Evolutionary conservation across 2,797 vertebrate species (phyloP), one percentile per base, ranked within the genome.

Genomic region (Paramormyrops hopkinsi): DNA sequence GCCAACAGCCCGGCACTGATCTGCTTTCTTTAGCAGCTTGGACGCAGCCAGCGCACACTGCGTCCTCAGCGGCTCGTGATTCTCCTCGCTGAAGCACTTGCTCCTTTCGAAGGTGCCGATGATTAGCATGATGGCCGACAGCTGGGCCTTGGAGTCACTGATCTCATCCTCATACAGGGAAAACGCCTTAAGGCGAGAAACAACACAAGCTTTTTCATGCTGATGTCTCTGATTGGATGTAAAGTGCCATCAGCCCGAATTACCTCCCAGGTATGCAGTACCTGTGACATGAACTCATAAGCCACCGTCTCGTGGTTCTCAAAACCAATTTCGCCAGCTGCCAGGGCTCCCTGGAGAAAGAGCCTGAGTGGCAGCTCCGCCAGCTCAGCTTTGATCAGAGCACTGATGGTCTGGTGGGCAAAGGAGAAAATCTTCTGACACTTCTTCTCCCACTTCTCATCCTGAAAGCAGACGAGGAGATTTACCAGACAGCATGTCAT

Each of bases 391-490:
- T 99, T 99, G 92, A 99, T 99, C 90, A 99, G 96, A 48, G 98
- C 98, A 85, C 97, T 98, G 94, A 99, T 98, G 90, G 98, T 99
- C 95, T 99, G 98, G 93, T 99, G 98, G 90, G 97, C 98, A 88
- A 99, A 99, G 0, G 98, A 99, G 91, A 99, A 99, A 91, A 99
- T 99, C 96, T 99, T 99, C 96, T 99, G 98, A 93, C 98, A 99
- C 91, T 99, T 99, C 94, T 99, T 99, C 91, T 99, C 98, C 98
- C 98, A 99, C 92, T 99, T 99, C 94, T 99, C 98, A 92, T 99
- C 98, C 98, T 99, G 90, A 62, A 73, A 53, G 7, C 59, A 41
- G 44, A 62, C 7, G 17, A 83, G 50, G 37, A 73, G 6, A 56
- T 87, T 56, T 87, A 56, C 50, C 9, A 19, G 84, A 86, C 14